Percentiles rank a stretch among this genome's conserved stretches.
These are phyloP conservation scores for Papilio demoleus DNA, from an alignment of 2,888 invertebrate genomes.

Conservation along the genomic window DNA sequence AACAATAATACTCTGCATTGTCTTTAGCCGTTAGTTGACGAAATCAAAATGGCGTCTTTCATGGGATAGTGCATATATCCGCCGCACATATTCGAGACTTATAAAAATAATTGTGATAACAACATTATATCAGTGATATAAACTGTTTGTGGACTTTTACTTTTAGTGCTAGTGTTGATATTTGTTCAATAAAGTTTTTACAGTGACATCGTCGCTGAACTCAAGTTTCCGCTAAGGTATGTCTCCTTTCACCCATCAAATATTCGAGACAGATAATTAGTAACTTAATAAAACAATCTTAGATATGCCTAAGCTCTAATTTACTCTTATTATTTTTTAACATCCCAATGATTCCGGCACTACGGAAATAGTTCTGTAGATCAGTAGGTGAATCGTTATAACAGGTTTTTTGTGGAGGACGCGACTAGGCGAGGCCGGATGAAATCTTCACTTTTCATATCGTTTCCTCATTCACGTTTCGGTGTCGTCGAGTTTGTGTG, in stretches of 20 bases:
- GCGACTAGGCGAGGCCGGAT: constrained; percentile 60
- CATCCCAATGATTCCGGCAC: constrained; percentile 47
- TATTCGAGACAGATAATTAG: constrained; percentile 63
- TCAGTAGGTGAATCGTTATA: constrained; percentile 73
- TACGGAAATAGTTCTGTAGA: constrained; percentile 67
- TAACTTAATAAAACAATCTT: constrained; percentile 52
- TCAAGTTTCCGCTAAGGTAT: constrained; percentile 71
- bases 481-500: constrained; percentile 43
- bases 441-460: constrained; percentile 62
- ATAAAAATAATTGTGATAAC: constrained; percentile 60
- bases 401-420: constrained; percentile 69
- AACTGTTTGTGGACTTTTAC: constrained; percentile 63
- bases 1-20: constrained; percentile 55
- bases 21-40: constrained; percentile 78
- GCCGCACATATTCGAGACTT: constrained; percentile 68
- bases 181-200: constrained; percentile 50
- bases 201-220: constrained; percentile 54
- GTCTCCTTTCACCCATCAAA: constrained; percentile 80
- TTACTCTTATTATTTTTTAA: constrained; percentile 33
- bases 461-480: constrained; percentile 58
- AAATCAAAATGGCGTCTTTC: constrained; percentile 83
- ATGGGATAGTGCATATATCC: constrained; percentile 74
- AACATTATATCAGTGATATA: constrained; percentile 54
- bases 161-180: constrained; percentile 62
- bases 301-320: constrained; percentile 23